Conservation (phyloP, 2,888 invertebrate species). For the Pristionchus mayeri region DNA sequence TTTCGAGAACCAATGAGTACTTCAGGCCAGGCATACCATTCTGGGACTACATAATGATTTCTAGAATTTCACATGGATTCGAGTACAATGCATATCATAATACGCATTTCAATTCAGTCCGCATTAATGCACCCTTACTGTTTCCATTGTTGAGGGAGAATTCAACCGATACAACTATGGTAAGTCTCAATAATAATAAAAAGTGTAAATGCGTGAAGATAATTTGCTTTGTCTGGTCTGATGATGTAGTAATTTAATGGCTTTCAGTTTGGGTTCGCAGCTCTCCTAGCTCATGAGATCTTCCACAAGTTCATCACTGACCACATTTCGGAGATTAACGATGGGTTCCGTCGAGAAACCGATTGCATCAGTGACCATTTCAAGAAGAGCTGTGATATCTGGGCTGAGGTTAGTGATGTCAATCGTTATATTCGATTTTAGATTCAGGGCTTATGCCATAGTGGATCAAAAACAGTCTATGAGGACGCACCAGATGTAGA, state of each 20-base stretch:
- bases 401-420: not conserved
- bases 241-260: not conserved
- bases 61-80: not conserved
- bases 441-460: not conserved
- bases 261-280: not conserved
- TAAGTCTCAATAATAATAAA: too few relatives aligned
- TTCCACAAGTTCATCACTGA: not conserved
- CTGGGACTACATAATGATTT: not conserved
- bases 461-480: not conserved
- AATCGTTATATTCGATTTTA: not conserved
- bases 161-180: not conserved
- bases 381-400: not conserved
- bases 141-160: not conserved
- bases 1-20: not conserved
- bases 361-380: not conserved
- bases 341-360: not conserved
- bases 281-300: not conserved
- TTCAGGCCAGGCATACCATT: not conserved
- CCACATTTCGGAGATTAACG: not conserved
- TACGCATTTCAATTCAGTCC: not conserved
- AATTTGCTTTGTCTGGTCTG: not conserved
- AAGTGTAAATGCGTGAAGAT: too few relatives aligned
- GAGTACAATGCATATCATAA: not conserved
- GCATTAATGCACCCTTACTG: not conserved
- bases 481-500: not conserved